These are phyloP conservation scores for Pseudomugil tenellus DNA, from an alignment of 2,797 vertebrate genomes.

Conservation along the genomic window DNA sequence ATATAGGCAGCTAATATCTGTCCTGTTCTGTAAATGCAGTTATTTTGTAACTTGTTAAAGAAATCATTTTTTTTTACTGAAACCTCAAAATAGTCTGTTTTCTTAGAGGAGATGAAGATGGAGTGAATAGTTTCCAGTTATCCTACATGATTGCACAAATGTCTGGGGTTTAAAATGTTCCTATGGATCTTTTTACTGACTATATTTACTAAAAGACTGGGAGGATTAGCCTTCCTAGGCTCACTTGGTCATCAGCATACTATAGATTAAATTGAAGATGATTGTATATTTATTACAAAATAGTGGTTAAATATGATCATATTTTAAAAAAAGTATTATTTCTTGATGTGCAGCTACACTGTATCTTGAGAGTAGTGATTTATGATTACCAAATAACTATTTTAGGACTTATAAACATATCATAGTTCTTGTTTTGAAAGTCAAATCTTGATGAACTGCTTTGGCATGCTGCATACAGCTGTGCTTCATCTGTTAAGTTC, in stretches of 20 bases:
- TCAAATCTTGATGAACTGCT: slow-evolving; percentile 22
- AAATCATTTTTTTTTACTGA: too few species aligned
- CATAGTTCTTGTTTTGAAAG: slow-evolving; percentile 11
- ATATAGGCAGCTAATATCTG: too few species aligned
- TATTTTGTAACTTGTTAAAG: too few species aligned
- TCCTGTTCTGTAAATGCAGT: too few species aligned
- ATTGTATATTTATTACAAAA: not conserved
- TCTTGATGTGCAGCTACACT: not conserved
- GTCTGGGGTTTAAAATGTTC: not conserved
- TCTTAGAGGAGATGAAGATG: too few species aligned
- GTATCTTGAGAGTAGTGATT: not conserved
- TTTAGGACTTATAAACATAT: slow-evolving; percentile 1
- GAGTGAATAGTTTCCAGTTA: too few species aligned
- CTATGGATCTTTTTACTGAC: not conserved
- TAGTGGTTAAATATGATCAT: slow-evolving; percentile 1
- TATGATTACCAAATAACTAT: not conserved
- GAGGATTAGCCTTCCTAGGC: slow-evolving; percentile 1
- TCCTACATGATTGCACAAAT: too few species aligned
- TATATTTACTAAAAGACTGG: not conserved
- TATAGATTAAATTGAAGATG: not conserved
- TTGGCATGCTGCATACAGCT: slow-evolving; percentile 13
- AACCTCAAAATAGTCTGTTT: too few species aligned
- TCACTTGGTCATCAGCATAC: not conserved
- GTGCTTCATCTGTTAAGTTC: slow-evolving; percentile 21
- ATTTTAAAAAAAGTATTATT: not conserved